Base-by-base conservation (phyloP, 2,888 invertebrate genomes). In the Embidobia sp. region DNA sequence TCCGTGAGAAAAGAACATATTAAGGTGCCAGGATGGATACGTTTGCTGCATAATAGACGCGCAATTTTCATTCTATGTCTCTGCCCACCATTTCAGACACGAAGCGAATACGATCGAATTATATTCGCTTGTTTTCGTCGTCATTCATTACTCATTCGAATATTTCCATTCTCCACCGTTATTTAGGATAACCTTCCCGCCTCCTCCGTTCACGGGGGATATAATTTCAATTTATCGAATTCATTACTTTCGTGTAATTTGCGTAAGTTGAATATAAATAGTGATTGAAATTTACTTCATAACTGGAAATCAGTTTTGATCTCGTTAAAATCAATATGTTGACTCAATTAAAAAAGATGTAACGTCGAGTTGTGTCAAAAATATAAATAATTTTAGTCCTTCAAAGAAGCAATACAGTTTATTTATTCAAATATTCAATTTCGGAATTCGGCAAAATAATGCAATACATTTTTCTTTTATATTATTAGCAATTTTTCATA, bases 11-110 rank as follows among this genome's bases (percentile, higher is more conserved):
- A 49, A 70, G 63, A 64, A 63, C 74, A 40, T 72, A 67, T 78
- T 67, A 70, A 69, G 59, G 74, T 63, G 61, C 64, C 55, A 53
- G 73, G 61, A 76, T 76, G 78, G 70, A 78, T 78, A 73, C 55
- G 63, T 70, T 72, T 59, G 57, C 70, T 70, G 64, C 70, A 76
- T 76, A 64, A 76, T 76, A 76, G 64, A 76, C 70, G 57, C 67
- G 74, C 61, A 61, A 75, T 75, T 67, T 61, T 55, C 74, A 55
- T 75, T 61, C 67, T 42, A 19, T 51, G 74, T 67, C 55, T 42
- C 53, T 46, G 29, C 53, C 46, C 48, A 66, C 35, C 55, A 33
- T 55, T 61, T 67, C 67, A 75, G 46, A 72, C 22, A 26, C 57
- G 49, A 55, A 59, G 44, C 44, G 59, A 66, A 66, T 40, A 40